phyloP scores from a whole-genome alignment of 2,888 invertebrate species.

The Tribolium freemani region DNA sequence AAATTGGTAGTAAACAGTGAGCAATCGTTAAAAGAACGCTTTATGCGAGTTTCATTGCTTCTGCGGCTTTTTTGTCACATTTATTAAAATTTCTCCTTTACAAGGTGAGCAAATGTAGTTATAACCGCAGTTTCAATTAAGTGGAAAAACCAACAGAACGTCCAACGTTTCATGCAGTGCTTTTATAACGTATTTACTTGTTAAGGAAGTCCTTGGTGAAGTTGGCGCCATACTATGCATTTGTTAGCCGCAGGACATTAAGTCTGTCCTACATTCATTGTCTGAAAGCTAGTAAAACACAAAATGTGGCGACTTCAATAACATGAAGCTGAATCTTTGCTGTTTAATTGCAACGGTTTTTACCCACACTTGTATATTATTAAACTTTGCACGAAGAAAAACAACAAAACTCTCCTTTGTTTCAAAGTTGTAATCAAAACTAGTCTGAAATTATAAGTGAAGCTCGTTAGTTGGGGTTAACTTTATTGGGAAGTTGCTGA shows the following conservation, averaged over 20 bases:
- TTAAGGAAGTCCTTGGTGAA: constrained; percentile 12
- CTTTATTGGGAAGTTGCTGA: not conserved
- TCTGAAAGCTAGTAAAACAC: constrained; percentile 12
- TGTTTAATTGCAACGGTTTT: not conserved
- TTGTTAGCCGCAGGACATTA: constrained; percentile 40
- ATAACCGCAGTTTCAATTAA: not conserved
- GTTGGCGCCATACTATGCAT: constrained; percentile 32
- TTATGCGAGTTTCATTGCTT: not conserved
- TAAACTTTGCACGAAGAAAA: not conserved
- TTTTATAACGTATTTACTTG: constrained; percentile 19
- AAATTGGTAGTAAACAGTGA: constrained; percentile 11
- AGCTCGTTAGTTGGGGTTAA: not conserved
- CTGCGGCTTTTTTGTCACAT: constrained; percentile 1
- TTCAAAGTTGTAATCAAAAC: not conserved
- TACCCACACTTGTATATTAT: not conserved
- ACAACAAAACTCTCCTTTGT: constrained; percentile 1
- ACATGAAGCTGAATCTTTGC: not conserved
- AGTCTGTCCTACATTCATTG: constrained; percentile 30
- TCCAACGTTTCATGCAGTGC: constrained; percentile 19
- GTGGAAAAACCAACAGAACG: constrained; percentile 5
- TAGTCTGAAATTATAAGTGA: not conserved
- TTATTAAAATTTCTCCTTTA: constrained; percentile 6
- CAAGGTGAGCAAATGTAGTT: not conserved
- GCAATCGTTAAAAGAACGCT: constrained; percentile 13
- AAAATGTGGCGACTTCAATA: constrained; percentile 2